These are phyloP conservation scores for Empidonax alnorum DNA, from an alignment of 2,113 vertebrate species.

Conservation along the genomic window DNA sequence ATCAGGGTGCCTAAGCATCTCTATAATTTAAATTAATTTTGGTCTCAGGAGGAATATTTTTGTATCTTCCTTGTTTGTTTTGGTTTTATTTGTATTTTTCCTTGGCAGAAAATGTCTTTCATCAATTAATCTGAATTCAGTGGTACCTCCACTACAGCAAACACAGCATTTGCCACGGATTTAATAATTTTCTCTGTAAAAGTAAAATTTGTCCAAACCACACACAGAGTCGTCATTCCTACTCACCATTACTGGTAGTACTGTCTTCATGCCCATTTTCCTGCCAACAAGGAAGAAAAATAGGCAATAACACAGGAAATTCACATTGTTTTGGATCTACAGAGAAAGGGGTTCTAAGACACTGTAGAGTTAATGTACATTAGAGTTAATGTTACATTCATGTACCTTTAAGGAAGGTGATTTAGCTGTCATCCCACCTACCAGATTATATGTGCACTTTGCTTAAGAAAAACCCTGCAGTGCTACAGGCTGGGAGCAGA, in stretches of 20 bases:
- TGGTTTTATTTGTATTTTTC: background rate
- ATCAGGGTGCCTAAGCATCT: background rate
- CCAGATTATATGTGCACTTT: background rate
- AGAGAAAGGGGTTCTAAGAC: background rate
- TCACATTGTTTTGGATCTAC: background rate
- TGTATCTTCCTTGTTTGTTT: background rate
- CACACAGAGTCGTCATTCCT: background rate
- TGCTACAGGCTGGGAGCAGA: background rate
- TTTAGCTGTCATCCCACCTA: background rate
- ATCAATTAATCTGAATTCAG: background rate
- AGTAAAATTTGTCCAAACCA: background rate
- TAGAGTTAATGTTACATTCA: background rate
- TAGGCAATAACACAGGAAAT: background rate
- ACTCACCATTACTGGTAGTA: background rate
- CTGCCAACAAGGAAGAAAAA: background rate
- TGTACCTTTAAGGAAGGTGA: background rate
- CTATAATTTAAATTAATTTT: background rate
- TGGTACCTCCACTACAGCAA: background rate
- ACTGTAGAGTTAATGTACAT: background rate
- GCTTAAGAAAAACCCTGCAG: background rate
- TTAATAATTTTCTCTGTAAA: background rate
- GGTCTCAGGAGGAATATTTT: background rate
- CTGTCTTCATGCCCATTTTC: background rate
- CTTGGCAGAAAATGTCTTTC: background rate
- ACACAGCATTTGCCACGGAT: background rate